These are phyloP conservation scores for Bombus huntii DNA, from an alignment of 1,140 invertebrate genomes.

Conservation along the genomic window DNA sequence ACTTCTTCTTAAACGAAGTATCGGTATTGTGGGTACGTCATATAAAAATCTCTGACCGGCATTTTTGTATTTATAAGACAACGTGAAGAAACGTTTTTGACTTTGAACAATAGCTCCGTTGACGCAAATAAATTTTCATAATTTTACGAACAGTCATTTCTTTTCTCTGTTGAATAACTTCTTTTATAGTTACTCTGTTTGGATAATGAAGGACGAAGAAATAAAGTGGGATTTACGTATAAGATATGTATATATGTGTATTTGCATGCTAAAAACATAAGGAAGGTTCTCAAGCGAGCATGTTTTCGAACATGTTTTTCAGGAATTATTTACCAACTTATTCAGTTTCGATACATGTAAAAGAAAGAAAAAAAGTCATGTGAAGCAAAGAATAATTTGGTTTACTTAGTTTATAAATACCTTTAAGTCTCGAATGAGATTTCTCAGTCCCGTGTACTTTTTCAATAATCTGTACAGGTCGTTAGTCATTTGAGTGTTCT, in stretches of 20 bases:
- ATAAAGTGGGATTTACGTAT: neutral
- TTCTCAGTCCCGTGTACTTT: constrained; percentile 94
- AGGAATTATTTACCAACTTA: neutral
- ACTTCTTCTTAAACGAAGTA: no score
- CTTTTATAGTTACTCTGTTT: neutral
- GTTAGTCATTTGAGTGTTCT: constrained; percentile 97
- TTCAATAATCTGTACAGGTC: constrained; percentile 95
- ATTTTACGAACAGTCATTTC: neutral
- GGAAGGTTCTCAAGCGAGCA: no score
- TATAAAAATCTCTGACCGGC: no score
- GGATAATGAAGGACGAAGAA: neutral
- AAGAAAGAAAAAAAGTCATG: neutral
- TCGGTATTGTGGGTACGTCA: no score
- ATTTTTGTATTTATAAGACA: neutral
- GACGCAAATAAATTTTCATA: neutral
- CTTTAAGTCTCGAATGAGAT: constrained; percentile 94
- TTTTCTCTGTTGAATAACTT: neutral
- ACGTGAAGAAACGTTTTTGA: neutral
- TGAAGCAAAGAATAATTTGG: no score
- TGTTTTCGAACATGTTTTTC: neutral
- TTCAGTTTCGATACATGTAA: neutral
- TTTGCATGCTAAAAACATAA: neutral
- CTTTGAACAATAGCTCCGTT: neutral
- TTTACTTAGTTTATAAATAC: constrained; percentile 77
- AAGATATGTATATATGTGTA: no score